Base-by-base conservation (phyloP, 2,797 vertebrate species). In the Acanthurus lineatus region DNA sequence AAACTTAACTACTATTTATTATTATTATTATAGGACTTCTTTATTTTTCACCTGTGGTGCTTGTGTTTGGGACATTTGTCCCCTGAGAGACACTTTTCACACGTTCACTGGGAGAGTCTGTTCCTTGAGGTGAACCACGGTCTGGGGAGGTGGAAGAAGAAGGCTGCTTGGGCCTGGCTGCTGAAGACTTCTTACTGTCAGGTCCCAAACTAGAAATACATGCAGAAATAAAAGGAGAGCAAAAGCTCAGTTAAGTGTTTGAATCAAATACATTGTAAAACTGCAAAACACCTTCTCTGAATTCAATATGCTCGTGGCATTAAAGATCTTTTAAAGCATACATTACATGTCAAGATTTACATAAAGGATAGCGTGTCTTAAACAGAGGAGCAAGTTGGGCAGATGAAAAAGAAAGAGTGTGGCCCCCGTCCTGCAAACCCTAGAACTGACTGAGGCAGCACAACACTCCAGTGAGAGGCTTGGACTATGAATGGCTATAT, bases 121-220 rank as follows among this genome's bases (percentile, higher is more conserved):
- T 81, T 60, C 73, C 80, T 62, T 62, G 58, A 58, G 88, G 82
- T 77, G 86, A 91, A 65, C 57, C 71, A 20, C 77, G 20, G 52
- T 81, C 70, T 67, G 80, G 69, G 78, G 90, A 92, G 65, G 61
- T 79, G 28, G 85, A 69, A 0, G 87, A 79, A 63, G 92, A 91
- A 48, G 77, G 52, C 15, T 73, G 69, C 63, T 68, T 84, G 32
- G 87, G 48, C 35, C 83, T 93, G 77, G 60, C 62, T 54, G 42
- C 61, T 14, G 89, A 65, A 69, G 88, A 91, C 59, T 79, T 93
- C 35, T 79, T 88, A 67, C 78, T 72, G 15, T 94, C 90, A 16
- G 76, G 73, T 5, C 48, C 70, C 56, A 82, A 69, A 81, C 92
- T 93, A 76, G 9, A 72, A 85, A 83, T 59, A 65, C 3, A 42